Evolutionary conservation across 2,797 vertebrate genomes (phyloP), one percentile per base, ranked within the genome.

Genomic region (Syngnathus rostellatus): DNA sequence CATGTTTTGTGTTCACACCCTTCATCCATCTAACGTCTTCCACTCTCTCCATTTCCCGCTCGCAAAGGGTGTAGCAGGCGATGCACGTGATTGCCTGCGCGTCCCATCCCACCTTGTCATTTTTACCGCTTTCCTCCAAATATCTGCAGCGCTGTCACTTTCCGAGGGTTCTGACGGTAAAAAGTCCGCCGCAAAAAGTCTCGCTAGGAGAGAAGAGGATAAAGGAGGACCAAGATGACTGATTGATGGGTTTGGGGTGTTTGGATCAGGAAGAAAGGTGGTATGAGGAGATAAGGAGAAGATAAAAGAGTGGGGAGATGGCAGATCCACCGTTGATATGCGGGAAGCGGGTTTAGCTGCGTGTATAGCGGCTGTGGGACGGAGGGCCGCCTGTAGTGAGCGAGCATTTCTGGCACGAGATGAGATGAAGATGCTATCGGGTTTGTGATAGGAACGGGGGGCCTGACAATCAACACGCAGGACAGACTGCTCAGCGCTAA

Each of bases 341-440:
- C 6, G 61, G 80, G 69, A 78, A 79, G 78, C 16, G 68, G 79
- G 31, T 69, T 31, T 71, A 73, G 72, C 76, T 57, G 75, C 40
- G 41, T 53, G 38, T 17, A 7, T 8, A 63, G 72, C 11, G 31
- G 63, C 62, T 69, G 67, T 73, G 77, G 68, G 79, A 77, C 68
- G 81, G 67, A n/a, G 60, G 41, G 70, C 74, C 54, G 79, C 77
- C 73, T 76, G 72, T 70, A 25, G 60, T 71, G 78, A 86, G 75
- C 80, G 72, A 72, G 74, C 74, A 54, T 79, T 75, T 78, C 78
- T 76, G 83, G 81, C 78, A 78, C 62, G 72, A 77, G 89, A 93
- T 94, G 90, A 93, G 91, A 94, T 92, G 88, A 78, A 91, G 91
- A 93, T 92, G 77, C 84, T 93, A 94, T 93, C 90, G 39, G 72